Conservation (phyloP, 1,140 invertebrate species). For the Lerema accius region DNA sequence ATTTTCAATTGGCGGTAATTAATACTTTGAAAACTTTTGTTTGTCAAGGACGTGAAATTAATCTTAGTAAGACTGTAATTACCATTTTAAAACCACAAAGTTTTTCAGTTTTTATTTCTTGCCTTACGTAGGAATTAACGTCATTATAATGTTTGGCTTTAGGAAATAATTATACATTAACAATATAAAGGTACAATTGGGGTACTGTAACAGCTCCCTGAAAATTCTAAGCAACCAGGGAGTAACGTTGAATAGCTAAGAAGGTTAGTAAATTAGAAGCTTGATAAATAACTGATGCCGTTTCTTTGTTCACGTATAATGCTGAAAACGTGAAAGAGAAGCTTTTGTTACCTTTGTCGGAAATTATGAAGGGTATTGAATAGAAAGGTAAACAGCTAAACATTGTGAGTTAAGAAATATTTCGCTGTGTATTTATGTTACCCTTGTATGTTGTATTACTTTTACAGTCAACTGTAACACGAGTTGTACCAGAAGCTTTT, state of each 20-base stretch:
- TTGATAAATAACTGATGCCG: constrained; percentile 31
- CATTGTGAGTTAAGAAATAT: constrained; percentile 16
- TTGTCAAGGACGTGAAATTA: too few species aligned
- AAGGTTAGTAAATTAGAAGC: constrained; percentile 49
- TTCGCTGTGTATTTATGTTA: constrained; percentile 2
- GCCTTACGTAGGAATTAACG: too few species aligned
- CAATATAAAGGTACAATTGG: constrained; percentile 2
- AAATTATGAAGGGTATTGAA: constrained; percentile 27
- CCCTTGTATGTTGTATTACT: neutral
- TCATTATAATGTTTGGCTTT: too few species aligned
- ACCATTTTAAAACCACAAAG: too few species aligned
- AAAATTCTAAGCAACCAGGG: constrained; percentile 73
- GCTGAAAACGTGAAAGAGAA: constrained; percentile 24
- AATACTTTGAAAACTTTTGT: too few species aligned
- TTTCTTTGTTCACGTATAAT: constrained; percentile 32
- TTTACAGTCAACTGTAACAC: constrained; percentile 1
- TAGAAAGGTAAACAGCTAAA: constrained; percentile 18
- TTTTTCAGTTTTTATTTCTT: too few species aligned
- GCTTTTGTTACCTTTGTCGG: constrained; percentile 22
- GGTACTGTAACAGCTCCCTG: neutral
- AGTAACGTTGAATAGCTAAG: constrained; percentile 78
- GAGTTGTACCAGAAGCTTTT: too few species aligned
- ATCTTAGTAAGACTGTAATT: too few species aligned
- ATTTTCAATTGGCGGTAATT: too few species aligned
- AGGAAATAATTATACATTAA: neutral